These are phyloP conservation scores for Uloborus plumipes DNA, from an alignment of 2,888 invertebrate species.

Conservation along the genomic window DNA sequence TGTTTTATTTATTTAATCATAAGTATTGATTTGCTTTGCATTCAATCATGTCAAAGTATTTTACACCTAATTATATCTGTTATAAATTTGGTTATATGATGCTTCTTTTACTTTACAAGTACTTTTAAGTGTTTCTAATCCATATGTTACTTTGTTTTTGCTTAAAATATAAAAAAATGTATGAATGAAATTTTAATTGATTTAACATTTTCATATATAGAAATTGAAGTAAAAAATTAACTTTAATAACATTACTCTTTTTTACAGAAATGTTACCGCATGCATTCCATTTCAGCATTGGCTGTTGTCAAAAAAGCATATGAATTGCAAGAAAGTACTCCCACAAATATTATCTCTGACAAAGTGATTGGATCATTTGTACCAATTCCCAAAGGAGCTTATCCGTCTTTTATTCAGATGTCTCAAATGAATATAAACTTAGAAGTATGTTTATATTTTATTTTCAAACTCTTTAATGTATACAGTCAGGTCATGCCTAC, in stretches of 20 bases:
- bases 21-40: too few species aligned
- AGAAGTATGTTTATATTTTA: conserved; percentile 18
- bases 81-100: too few species aligned
- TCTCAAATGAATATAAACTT: conserved; percentile 51
- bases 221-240: background rate
- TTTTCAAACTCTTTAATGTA: too few species aligned
- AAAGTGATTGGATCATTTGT: conserved; percentile 26
- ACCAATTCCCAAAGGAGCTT: conserved; percentile 32
- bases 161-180: too few species aligned
- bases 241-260: background rate
- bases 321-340: conserved; percentile 19
- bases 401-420: conserved; percentile 50
- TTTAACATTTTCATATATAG: background rate
- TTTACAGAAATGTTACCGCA: conserved; percentile 28
- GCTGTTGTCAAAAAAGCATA: conserved; percentile 41
- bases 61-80: too few species aligned
- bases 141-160: too few species aligned
- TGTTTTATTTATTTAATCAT: too few species aligned
- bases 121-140: too few species aligned
- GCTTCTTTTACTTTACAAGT: too few species aligned
- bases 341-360: conserved; percentile 25
- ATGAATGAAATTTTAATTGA: too few species aligned
- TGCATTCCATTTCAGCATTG: conserved; percentile 46
- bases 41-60: too few species aligned
- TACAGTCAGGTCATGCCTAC: too few species aligned